phyloP scores from a whole-genome alignment of 2,797 vertebrate species.

The Danio albolineatus region DNA sequence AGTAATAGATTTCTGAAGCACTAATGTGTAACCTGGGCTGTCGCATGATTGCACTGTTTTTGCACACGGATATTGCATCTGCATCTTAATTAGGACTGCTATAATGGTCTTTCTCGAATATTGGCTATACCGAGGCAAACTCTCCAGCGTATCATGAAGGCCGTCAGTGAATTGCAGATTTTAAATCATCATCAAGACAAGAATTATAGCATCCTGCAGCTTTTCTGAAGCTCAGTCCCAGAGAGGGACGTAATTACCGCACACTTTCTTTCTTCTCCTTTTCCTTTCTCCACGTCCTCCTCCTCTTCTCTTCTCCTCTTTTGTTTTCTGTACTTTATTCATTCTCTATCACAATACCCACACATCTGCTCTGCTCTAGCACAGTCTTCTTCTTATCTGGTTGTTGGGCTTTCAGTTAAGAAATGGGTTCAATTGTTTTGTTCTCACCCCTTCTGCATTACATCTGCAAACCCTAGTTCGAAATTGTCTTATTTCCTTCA shows the following conservation, averaged over 20 bases:
- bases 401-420: constrained; percentile 9
- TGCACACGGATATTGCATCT: neutral
- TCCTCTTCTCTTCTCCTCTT: constrained; percentile 5
- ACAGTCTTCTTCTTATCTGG: constrained; percentile 4
- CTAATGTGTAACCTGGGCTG: constrained; percentile 8
- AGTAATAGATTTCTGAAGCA: constrained; percentile 7
- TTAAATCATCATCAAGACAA: constrained; percentile 28
- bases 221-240: constrained; percentile 31
- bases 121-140: constrained; percentile 7
- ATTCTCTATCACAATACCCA: constrained; percentile 2
- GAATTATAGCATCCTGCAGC: constrained; percentile 33
- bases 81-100: constrained; percentile 24
- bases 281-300: constrained; percentile 2
- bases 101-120: neutral
- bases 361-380: constrained; percentile 14
- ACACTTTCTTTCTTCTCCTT: neutral
- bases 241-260: constrained; percentile 2
- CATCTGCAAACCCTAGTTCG: too few species aligned
- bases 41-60: constrained; percentile 17
- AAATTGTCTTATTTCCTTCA: neutral
- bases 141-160: constrained; percentile 1
- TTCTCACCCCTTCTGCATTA: neutral
- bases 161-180: constrained; percentile 22
- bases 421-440: neutral
- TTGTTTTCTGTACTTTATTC: constrained; percentile 17